Base-by-base conservation (phyloP, 2,888 invertebrate genomes). In the Phlogophora meticulosa region DNA sequence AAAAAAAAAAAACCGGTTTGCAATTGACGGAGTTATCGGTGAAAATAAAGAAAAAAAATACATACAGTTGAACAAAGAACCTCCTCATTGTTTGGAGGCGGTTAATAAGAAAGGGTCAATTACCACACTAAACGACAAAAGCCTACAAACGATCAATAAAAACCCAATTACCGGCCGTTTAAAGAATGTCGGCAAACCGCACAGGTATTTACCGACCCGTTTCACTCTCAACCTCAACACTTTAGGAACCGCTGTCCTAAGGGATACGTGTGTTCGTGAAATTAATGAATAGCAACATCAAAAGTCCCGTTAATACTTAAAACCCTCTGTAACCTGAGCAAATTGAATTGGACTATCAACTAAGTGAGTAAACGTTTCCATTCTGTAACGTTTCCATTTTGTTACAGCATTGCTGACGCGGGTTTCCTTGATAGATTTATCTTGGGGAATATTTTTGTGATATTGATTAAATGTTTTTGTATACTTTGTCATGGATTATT, bases 211-310 rank as follows among this genome's bases (percentile, higher is more conserved):
- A 24, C 28, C 10, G 52, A 53, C 65, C 36, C 48, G 7, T 28
- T 52, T 75, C 22, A 53, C 24, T 28, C 43, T 42, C 22, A 51
- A 55, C 28, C 43, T 42, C 22, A 51, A 55, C 28, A 59, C 48
- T 58, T 77, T 72, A 42, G 48, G 42, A 51, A 34, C 43, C 51
- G 20, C 63, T 68, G 76, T 65, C 69, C 49, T 32, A 36, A 20
- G 74, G 71, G 79, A 76, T 63, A 73, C 43, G 57, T 74, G 79
- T 73, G 71, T 70, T 67, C 72, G 70, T 61, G 70, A 84, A 85
- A 85, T 87, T 84, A 87, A 88, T 87, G 86, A 86, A 85, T 70
- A 74, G 78, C 69, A 61, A 80, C 78, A 79, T 80, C 75, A 73
- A 74, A 81, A 81, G 78, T 79, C 77, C 72, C 51, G 71, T 75